Evolutionary conservation across 2,888 invertebrate species (phyloP), one percentile per base, ranked within the genome.

Genomic region (Chalcis sispes): DNA sequence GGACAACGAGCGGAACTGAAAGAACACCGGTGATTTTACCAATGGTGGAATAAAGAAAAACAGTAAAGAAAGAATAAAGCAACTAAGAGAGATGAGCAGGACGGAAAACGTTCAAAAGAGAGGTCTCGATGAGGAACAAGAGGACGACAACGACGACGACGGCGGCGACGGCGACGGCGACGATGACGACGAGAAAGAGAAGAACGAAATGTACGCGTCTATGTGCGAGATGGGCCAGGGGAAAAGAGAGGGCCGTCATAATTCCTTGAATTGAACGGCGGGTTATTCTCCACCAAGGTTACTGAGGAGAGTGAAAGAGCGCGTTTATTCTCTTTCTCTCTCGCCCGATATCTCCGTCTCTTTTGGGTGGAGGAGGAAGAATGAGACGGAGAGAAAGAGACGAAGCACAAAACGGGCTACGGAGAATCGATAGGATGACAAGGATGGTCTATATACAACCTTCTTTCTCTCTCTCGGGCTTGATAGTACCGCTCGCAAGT

Each of bases 261-360:
- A 87, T 88, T 88, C 87, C 87, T 86, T 87, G 88, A 88, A 88
- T 88, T 85, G 88, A 87, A 86, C 85, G 85, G 84, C 83, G 85
- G 85, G 86, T 87, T 88, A 87, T 88, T 86, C 85, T 86, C 84
- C 82, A 85, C 87, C 88, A 88, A 88, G 88, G 87, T 88, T 87
- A 87, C 83, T 81, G 80, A 79, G 81, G 80, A 81, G 75, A 79
- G 77, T 69, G 70, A 75, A 75, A 73, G 74, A 73, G 71, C 59
- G 42, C 42, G 25, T 25, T 32, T 40, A 48, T 50, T 66, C 40
- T 23, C 36, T 65, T 25, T 46, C 48, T 67, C 62, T 62, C 52
- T 54, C 62, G 27, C 36, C 27, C 36, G 8, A 56, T 4, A 15
- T 29, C 15, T 54, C 36, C 52, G 54, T 36, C 27, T 54, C 67